Base-by-base conservation (phyloP, 2,797 vertebrate genomes). In the Rhinichthys osculus region DNA sequence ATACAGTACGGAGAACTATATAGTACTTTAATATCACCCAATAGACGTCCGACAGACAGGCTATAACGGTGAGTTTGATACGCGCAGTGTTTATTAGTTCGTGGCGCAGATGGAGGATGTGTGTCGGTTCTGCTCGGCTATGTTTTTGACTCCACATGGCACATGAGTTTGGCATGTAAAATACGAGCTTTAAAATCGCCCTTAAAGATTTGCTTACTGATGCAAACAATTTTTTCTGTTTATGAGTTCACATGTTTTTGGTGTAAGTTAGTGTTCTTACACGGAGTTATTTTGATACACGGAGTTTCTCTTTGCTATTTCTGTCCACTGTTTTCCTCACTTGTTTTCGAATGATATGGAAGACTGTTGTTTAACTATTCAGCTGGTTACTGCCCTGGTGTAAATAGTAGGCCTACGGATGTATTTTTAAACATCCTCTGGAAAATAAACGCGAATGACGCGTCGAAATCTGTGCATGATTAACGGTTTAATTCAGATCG, bases 141-240 rank as follows among this genome's bases (percentile, higher is more conserved):
- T 62, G 47, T 33, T 33, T 47, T 70, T 62, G 11, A 35, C 52
- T 59, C 66, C 83, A 85, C 83, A 85, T 85, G 83, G 76, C 83
- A 78, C 64, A 42, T 14, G 44, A 84, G 73, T 67, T 84, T 82
- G 16, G 23, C 47, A 54, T 67, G 17, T 33, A 67, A 47, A 80
- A 80, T 50, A 35, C 35, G 8, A 50, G 78, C 27, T 80, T 62
- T 78, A 42, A 42, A 62, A 78, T 27, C 57, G 9, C 1, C 0
- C 0, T 38, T 57, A 57, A 38, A 57, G n/a, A n/a, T 64, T 42
- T 62, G 4, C 3, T 19, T 10, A 5, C 40, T 13, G 1, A 33
- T 80, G 27, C 27, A 33, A 27, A 7, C 38, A 7, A 0, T 3
- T 5, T 5, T 52, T 17, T 76, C 8, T 33, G 7, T 47, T 27